Conservation (phyloP, 1,140 invertebrate genomes). For the Muscidifurax raptorellus region DNA sequence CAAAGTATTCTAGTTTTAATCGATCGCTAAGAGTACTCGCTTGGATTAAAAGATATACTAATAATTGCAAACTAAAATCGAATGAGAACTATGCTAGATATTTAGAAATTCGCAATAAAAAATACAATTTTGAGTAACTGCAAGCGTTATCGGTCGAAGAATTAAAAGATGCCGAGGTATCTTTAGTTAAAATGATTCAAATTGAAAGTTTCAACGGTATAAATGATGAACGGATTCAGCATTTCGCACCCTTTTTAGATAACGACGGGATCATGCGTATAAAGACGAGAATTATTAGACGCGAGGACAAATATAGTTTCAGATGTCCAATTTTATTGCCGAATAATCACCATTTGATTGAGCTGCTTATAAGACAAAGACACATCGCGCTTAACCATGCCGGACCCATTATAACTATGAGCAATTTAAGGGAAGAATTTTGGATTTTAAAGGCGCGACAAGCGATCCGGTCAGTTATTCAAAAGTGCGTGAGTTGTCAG, state of each 20-base stretch:
- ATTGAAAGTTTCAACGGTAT: neutral
- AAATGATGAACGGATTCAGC: neutral
- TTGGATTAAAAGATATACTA: too few species aligned
- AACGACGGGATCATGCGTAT: constrained; percentile 55
- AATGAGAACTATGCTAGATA: too few species aligned
- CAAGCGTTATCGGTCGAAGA: too few species aligned
- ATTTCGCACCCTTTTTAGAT: neutral
- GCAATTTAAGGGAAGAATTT: too few species aligned
- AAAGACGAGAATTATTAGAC: constrained; percentile 57
- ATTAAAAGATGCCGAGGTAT: too few species aligned
- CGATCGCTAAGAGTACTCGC: too few species aligned
- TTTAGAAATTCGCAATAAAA: too few species aligned
- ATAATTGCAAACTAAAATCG: too few species aligned
- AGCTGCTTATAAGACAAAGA: constrained; percentile 56
- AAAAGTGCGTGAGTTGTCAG: constrained; percentile 61
- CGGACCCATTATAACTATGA: constrained; percentile 53
- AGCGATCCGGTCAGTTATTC: constrained; percentile 56
- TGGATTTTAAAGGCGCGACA: constrained; percentile 56
- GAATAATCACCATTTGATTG: constrained; percentile 57
- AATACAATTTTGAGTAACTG: too few species aligned
- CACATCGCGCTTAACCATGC: too few species aligned
- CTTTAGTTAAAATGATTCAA: too few species aligned
- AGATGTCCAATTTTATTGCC: constrained; percentile 52
- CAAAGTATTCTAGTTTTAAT: too few species aligned
- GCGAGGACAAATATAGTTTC: constrained; percentile 54